Percentiles rank a stretch among this genome's conserved stretches.
These are phyloP conservation scores for Brachyhypopomus gauderio DNA, from an alignment of 2,113 vertebrate species.

Conservation along the genomic window DNA sequence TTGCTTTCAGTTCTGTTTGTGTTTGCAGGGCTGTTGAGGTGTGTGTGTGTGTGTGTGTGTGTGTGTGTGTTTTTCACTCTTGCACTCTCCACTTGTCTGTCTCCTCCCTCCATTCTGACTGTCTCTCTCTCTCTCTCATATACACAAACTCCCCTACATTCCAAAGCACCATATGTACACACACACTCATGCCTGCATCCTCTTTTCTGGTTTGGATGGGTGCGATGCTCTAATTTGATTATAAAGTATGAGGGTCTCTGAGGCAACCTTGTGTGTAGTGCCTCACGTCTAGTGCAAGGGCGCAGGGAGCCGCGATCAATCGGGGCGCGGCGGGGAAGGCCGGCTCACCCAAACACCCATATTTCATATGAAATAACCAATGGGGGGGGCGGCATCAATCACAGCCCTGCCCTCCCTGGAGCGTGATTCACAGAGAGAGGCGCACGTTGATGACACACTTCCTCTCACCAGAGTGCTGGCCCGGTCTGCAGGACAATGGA, in stretches of 20 bases:
- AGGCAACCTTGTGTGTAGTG: conserved; percentile 49
- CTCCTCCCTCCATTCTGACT: neutral
- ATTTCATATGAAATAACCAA: conserved; percentile 74
- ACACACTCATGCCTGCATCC: neutral
- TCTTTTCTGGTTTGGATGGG: conserved; percentile 40
- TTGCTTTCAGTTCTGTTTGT: no score
- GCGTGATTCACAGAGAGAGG: neutral
- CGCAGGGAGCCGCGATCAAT: conserved; percentile 70
- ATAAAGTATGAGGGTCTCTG: conserved; percentile 48
- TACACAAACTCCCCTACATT: neutral
- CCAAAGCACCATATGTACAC: neutral
- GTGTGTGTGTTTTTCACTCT: neutral
- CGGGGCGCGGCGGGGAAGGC: conserved; percentile 58
- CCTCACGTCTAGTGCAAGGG: conserved; percentile 60
- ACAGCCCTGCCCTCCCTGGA: conserved; percentile 39
- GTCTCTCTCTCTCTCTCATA: neutral
- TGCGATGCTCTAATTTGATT: conserved; percentile 51
- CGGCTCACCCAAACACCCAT: conserved; percentile 64
- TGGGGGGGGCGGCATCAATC: conserved; percentile 66
- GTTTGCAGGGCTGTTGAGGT: no score
- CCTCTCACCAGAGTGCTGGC: no score
- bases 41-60: no score
- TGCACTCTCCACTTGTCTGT: neutral
- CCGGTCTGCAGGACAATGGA: neutral
- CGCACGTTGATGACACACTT: neutral